Conservation (phyloP, 2,888 invertebrate genomes). For the Melieria crassipennis region DNA sequence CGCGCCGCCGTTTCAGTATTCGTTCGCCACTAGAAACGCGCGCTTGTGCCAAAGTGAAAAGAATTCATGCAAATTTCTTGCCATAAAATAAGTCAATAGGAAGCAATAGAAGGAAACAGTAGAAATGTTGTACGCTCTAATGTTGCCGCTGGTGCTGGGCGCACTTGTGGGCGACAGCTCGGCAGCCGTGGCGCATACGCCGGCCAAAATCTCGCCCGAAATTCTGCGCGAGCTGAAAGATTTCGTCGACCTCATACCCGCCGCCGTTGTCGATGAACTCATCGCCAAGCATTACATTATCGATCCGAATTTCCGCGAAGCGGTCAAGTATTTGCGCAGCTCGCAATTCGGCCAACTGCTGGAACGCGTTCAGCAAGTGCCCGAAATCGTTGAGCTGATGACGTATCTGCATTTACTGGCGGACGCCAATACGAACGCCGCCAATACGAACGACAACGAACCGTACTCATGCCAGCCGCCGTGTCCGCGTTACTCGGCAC, state of each 20-base stretch:
- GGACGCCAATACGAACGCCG: slow-evolving; percentile 15
- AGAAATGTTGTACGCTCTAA: too few relatives aligned
- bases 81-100: too few relatives aligned
- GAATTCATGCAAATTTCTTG: too few relatives aligned
- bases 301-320: slow-evolving; percentile 54
- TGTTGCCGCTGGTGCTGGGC: too few relatives aligned
- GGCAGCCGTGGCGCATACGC: too few relatives aligned
- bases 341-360: slow-evolving; percentile 49
- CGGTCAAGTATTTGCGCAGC: slow-evolving; percentile 51
- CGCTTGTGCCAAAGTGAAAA: too few relatives aligned
- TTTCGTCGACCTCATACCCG: slow-evolving; percentile 52
- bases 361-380: slow-evolving; percentile 48
- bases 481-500: neutral
- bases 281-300: slow-evolving; percentile 52
- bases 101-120: too few relatives aligned
- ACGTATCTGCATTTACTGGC: slow-evolving; percentile 54
- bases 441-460: slow-evolving; percentile 15
- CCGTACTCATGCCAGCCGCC: neutral
- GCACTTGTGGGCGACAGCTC: too few relatives aligned
- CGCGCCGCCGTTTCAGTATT: too few relatives aligned
- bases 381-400: slow-evolving; percentile 54
- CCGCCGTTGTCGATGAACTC: slow-evolving; percentile 47
- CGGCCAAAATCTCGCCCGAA: slow-evolving; percentile 50
- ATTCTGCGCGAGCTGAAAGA: slow-evolving; percentile 52
- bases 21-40: too few relatives aligned